Base-by-base conservation (phyloP, 2,888 invertebrate species). In the Caenorhabditis sulstoni region DNA sequence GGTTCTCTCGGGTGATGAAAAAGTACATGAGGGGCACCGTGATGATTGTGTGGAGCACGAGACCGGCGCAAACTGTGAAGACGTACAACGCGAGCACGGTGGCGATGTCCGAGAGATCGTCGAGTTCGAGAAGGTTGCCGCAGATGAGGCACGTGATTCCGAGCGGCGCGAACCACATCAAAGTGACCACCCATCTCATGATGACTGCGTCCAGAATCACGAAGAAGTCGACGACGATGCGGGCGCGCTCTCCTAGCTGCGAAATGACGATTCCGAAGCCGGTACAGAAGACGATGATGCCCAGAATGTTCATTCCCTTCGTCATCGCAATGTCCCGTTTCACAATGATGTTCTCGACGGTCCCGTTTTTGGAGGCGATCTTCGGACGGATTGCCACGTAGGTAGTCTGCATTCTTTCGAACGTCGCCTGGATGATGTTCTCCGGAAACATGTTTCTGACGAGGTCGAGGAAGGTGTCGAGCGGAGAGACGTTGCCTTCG, bases 381-480 rank as follows among this genome's bases (percentile, higher is more conserved):
- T 82, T 81, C 23, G 82, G 85, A 22, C 82, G 81, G 23, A 74
- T 71, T 12, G 80, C 75, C 37, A 81, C 81, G 59, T 90, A 90
- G 16, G 80, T 83, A 3, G 90, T 90, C 53, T 90, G 88, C 70
- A 89, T 88, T 75, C 90, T 83, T 78, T 87, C 86, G 67, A 91
- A 90, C 14, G 90, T 87, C 18, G 96, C 95, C 92, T 95, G 94
- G 90, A 96, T 95, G 84, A 96, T 93, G 92, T 96, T 96, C 90
- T 95, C 95, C n/a, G 96, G 95, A 90, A 96, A 94, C 90, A 95
- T 94, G 91, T 96, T 96, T 91, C 96, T 93, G 90, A 96, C 95
- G 90, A 96, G 93, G 93, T 96, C 96, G 90, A 96, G 92, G 85
- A 96, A 93, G 87, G 95, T 95, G 90, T 96, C 96, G 91, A 96